Evolutionary conservation across 2,797 vertebrate genomes (phyloP), one percentile per base, ranked within the genome.

Genomic region (Poeciliopsis turneri): DNA sequence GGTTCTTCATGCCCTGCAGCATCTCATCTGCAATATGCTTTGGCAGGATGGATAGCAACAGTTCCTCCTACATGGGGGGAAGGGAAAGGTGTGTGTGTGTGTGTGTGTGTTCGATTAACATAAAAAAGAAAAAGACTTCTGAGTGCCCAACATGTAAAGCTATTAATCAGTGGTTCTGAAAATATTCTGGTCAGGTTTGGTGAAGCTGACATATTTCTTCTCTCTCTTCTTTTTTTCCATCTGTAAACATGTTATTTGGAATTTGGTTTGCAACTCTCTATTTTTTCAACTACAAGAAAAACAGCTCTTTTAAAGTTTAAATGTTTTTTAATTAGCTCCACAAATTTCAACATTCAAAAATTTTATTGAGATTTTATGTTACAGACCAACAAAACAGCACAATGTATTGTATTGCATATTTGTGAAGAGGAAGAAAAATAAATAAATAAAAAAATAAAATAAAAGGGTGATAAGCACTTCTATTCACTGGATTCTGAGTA

Each of bases 21-120:
- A 99, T 99, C 95, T 99, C 98, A 0, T 99, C 98, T 0, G 98
- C 98, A 46, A 99, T 99, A 9, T 99, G 98, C 89, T 98, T 99
- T 55, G 98, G 98, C 77, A 99, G 95, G 92, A 99, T 99, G 86
- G 98, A 99, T 18, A 99, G 94, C 90, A 99, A 94, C 55, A 99
- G 88, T 47, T 97, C 96, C 88, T 99, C 98, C 98, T 99, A 87
- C 1, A 53, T 13, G 4, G 75, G 79, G 6, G 23, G n/a, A 25
- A 72, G 53, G 59, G 45, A 41, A 1, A 4, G 46, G 9, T 64
- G 77, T 25, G 6, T 16, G 61, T 36, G 77, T 25, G 6, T 16
- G 64, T 36, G 77, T 25, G 6, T 16, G 64, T 36, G 39, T 78
- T 82, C 18, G 72, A 8, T 6, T 5, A 53, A 64, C 39, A n/a